phyloP scores from a whole-genome alignment of 2,797 vertebrate genomes.

The Sparus aurata region DNA sequence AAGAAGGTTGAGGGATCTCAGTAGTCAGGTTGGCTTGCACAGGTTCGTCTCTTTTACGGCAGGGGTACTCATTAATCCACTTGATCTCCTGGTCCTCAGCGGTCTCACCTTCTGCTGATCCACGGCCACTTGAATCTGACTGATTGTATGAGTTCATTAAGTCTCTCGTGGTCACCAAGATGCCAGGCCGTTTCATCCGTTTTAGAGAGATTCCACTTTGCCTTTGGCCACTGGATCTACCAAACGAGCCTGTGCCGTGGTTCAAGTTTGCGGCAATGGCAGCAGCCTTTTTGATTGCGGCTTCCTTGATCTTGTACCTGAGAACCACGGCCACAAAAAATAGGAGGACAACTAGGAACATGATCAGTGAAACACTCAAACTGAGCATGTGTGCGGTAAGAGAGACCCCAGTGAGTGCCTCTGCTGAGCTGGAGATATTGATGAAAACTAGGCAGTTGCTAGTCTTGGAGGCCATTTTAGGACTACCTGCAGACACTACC shows the following conservation, averaged over 20 bases:
- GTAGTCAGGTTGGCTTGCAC: constrained; percentile 60
- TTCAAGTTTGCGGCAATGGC: constrained; percentile 73
- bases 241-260: constrained; percentile 57
- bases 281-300: constrained; percentile 75
- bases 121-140: constrained; percentile 88
- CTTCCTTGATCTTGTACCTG: constrained; percentile 85
- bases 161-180: constrained; percentile 75
- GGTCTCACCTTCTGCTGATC: constrained; percentile 91
- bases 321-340: constrained; percentile 85
- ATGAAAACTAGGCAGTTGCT: constrained; percentile 88
- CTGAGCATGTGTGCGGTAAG: constrained; percentile 84
- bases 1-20: constrained; percentile 82
- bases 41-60: constrained; percentile 77
- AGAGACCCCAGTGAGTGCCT: constrained; percentile 70
- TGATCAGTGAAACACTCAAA: constrained; percentile 81
- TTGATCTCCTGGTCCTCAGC: constrained; percentile 95
- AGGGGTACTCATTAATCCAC: constrained; percentile 89
- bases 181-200: constrained; percentile 62
- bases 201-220: constrained; percentile 73
- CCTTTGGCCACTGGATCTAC: constrained; percentile 49
- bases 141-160: constrained; percentile 73
- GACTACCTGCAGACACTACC: constrained; percentile 89
- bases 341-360: constrained; percentile 86
- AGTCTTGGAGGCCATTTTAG: constrained; percentile 87
- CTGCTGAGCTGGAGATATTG: constrained; percentile 88